A percentile compares a stretch with the other conserved stretches of the same genome.
phyloP scores from a whole-genome alignment of 2,888 invertebrate species.

The Hydroisotoma schaefferi region DNA sequence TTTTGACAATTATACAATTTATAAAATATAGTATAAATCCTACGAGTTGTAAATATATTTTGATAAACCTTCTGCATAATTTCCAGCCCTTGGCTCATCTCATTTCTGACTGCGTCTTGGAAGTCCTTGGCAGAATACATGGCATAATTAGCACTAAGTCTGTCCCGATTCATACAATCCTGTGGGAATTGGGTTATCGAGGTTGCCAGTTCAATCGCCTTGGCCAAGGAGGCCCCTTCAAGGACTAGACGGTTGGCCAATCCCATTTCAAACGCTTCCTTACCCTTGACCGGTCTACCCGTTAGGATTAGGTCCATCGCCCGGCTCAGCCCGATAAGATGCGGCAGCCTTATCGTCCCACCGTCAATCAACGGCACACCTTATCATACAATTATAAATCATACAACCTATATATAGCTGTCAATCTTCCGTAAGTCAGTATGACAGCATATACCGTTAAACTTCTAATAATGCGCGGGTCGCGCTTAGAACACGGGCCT shows the following conservation, averaged over 20 bases:
- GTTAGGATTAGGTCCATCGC: conserved; percentile 88
- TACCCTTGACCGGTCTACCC: conserved; percentile 70
- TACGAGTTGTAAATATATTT: neutral
- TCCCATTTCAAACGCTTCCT: conserved; percentile 77
- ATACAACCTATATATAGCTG: conserved; percentile 1
- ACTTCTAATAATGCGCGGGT: neutral
- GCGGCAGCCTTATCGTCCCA: conserved; percentile 70
- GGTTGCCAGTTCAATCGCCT: conserved; percentile 68
- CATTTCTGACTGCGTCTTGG: conserved; percentile 65
- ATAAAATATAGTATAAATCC: neutral
- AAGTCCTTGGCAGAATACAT: conserved; percentile 66
- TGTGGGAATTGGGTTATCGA: conserved; percentile 77
- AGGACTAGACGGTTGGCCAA: conserved; percentile 74
- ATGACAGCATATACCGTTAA: neutral
- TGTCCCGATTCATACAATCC: conserved; percentile 61
- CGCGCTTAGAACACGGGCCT: too few species aligned
- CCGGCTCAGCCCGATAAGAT: conserved; percentile 76
- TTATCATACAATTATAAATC: conserved; percentile 7
- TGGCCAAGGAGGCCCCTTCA: conserved; percentile 76
- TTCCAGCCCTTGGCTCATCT: conserved; percentile 60
- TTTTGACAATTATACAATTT: conserved; percentile 47
- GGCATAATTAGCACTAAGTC: conserved; percentile 62
- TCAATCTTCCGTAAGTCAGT: neutral
- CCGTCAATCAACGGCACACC: conserved; percentile 45
- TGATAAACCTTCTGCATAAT: conserved; percentile 55